Base-by-base conservation (phyloP, 2,888 invertebrate species). In the Pteria penguin region DNA sequence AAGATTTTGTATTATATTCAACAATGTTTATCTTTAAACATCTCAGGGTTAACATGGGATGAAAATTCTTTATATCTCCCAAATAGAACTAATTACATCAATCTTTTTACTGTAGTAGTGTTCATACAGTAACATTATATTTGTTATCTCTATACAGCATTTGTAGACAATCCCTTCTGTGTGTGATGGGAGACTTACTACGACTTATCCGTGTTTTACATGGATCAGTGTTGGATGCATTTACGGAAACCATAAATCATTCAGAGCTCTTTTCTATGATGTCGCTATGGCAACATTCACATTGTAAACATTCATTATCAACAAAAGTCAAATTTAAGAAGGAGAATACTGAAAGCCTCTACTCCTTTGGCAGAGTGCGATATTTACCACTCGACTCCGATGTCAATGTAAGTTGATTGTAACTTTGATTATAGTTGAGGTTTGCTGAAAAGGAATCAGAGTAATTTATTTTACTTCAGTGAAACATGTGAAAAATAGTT, bases 251-350 rank as follows among this genome's bases (percentile, higher is more conserved):
- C 33, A 93, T 94, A 87, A 94, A 94, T 87, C 92, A 92, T 70
- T 92, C 93, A 54, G 94, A 94, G 79, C 89, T 96, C 63, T 95
- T 96, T 91, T 93, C 94, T 85, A 94, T 96, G 81, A 95, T 96
- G 61, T 80, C 87, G 24, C 82, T 87, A 63, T 79, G 87, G 45
- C 33, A 36, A 45, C 24, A 45, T 29, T 32, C 36, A 32, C 24
- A 55, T 36, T n/a, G 29, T 60, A 32, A 29, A n/a, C 61, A 60
- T 66, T 57, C 26, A 57, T 32, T 32, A 31, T 32, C n/a, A 33
- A 57, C 68, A 26, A 11, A 60, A 8, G 26, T 18, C 5, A n/a
- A n/a, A n/a, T n/a, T n/a, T n/a, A n/a, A n/a, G n/a, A n/a, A n/a
- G n/a, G n/a, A n/a, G n/a, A n/a, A n/a, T n/a, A n/a, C n/a, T n/a